Evolutionary conservation across 2,797 vertebrate species (phyloP).

Genomic region (Neoniphon sammara): DNA sequence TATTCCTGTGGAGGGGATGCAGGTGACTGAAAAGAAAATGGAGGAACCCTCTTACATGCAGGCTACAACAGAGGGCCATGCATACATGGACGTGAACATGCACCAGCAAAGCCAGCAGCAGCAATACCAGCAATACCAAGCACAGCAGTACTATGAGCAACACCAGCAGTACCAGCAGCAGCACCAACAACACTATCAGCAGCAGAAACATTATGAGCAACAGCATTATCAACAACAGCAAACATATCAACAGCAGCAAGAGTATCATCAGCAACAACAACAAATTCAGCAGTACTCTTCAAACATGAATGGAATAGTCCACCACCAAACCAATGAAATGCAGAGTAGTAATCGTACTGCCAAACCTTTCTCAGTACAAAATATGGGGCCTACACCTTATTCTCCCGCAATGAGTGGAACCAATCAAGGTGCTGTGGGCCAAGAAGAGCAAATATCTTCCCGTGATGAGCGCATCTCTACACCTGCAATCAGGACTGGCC

Average conservation of each 20-base stretch:
- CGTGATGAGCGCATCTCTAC: constrained; percentile 95
- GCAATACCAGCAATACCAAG: constrained; percentile 77
- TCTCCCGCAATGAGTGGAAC: constrained; percentile 78
- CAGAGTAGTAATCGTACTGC: constrained; percentile 88
- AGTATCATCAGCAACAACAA: constrained; percentile 77
- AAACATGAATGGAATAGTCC: constrained; percentile 86
- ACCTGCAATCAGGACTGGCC: constrained; percentile 92
- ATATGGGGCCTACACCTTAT: constrained; percentile 82
- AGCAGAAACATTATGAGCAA: constrained; percentile 74
- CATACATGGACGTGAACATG: constrained; percentile 86
- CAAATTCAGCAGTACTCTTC: constrained; percentile 79
- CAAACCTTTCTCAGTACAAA: constrained; percentile 87
- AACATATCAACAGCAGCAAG: constrained; percentile 76
- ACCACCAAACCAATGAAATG: constrained; percentile 81
- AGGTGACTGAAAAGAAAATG: constrained; percentile 71
- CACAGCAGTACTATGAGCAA: constrained; percentile 79
- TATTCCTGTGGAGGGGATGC: constrained; percentile 79
- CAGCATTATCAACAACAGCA: constrained; percentile 76
- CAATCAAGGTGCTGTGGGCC: constrained; percentile 83
- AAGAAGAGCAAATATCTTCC: constrained; percentile 93
- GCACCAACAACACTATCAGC: constrained; percentile 72
- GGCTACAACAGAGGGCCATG: constrained; percentile 80
- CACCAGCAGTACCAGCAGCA: constrained; percentile 65
- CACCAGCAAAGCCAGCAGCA: constrained; percentile 78
- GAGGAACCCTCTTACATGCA: constrained; percentile 77